Percentiles rank a stretch among this genome's conserved stretches.
phyloP scores from a whole-genome alignment of 2,113 vertebrate species.

The Struthio camelus region DNA sequence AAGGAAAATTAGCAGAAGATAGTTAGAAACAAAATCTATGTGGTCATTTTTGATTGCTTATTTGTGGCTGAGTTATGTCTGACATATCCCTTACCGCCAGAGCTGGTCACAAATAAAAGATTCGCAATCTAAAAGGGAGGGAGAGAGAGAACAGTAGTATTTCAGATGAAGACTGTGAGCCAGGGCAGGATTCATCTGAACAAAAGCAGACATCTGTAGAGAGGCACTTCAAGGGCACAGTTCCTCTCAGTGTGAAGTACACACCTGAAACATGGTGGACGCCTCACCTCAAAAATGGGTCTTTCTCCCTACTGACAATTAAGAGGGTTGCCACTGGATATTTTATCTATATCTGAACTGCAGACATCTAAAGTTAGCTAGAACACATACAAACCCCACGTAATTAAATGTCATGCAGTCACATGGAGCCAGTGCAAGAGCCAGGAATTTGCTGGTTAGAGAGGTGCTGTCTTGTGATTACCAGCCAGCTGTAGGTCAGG shows the following conservation, averaged over 20 bases:
- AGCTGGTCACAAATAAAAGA: neutral
- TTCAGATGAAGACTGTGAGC: neutral
- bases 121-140: neutral
- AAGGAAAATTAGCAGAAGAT: neutral
- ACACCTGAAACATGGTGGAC: neutral
- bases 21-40: neutral
- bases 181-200: neutral
- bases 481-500: neutral
- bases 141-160: neutral
- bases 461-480: neutral
- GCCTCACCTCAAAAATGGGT: neutral
- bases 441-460: neutral
- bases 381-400: neutral
- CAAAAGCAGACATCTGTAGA: neutral
- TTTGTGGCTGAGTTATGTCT: neutral
- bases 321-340: neutral
- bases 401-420: neutral
- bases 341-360: neutral
- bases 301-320: neutral
- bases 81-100: neutral
- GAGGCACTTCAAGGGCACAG: neutral
- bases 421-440: neutral
- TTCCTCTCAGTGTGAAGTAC: neutral
- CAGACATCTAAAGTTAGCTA: neutral
- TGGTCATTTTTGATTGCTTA: slow-evolving; percentile 4